These are phyloP conservation scores for Caenorhabditis briggsae DNA, from an alignment of 1,140 invertebrate genomes.

Conservation along the genomic window DNA sequence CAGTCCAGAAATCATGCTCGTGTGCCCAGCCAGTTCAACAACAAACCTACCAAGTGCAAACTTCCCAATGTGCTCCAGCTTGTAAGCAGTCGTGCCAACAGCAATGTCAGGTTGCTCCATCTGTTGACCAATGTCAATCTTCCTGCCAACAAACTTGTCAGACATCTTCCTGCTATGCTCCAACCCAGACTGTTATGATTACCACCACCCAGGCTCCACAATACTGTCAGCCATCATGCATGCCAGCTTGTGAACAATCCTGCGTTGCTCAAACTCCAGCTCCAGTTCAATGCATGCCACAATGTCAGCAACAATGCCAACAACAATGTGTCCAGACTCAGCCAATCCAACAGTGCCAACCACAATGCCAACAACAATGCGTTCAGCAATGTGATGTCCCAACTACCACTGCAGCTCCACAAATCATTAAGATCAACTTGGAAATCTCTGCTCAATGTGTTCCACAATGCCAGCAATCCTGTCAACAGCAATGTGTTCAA, in stretches of 20 bases:
- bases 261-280: constrained; percentile 44
- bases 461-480: constrained; percentile 29
- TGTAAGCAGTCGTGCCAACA: constrained; percentile 57
- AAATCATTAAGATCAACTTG: constrained; percentile 17
- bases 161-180: constrained; percentile 39
- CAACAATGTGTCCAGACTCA: constrained; percentile 56
- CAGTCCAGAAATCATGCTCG: constrained; percentile 28
- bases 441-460: constrained; percentile 39
- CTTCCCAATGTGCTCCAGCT: constrained; percentile 61
- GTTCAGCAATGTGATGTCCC: constrained; percentile 48
- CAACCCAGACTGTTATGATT: constrained; percentile 44
- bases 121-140: constrained; percentile 56
- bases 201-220: constrained; percentile 42
- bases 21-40: constrained; percentile 31
- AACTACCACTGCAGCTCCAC: constrained; percentile 35
- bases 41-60: constrained; percentile 49
- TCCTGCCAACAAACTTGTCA: constrained; percentile 50
- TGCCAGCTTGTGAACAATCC: constrained; percentile 40
- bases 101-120: constrained; percentile 57
- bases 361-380: constrained; percentile 62
- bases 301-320: constrained; percentile 62
- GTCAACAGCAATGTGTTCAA: constrained; percentile 22
- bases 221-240: constrained; percentile 39
- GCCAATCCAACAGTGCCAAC: constrained; percentile 57
- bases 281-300: constrained; percentile 61